Percentiles rank a stretch among this genome's conserved stretches.
Conservation (phyloP, 1,140 invertebrate genomes). For the Bemisia tabaci region DNA sequence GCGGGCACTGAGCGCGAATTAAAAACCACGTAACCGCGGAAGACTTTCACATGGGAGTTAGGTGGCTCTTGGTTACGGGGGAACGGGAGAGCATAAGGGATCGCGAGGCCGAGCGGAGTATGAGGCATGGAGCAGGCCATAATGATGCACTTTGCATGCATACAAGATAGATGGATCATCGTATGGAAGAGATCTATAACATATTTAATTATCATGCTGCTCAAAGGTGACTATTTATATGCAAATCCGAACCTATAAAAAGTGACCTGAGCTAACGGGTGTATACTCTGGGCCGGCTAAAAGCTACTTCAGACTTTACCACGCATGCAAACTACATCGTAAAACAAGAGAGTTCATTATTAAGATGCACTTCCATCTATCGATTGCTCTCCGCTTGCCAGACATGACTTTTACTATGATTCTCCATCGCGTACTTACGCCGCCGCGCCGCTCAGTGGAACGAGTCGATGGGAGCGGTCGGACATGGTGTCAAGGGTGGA, state of each 20-base stretch:
- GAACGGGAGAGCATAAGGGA: too few relatives aligned
- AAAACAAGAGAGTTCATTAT: background rate
- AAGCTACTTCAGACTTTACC: background rate
- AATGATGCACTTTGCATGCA: slow-evolving; percentile 4
- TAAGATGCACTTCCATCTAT: background rate
- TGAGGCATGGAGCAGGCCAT: background rate
- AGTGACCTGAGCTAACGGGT: background rate
- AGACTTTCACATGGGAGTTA: too few relatives aligned
- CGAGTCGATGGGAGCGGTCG: too few relatives aligned
- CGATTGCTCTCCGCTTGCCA: background rate
- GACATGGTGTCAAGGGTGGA: too few relatives aligned
- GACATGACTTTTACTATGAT: background rate
- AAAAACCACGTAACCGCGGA: background rate
- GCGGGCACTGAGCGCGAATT: background rate
- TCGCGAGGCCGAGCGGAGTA: too few relatives aligned
- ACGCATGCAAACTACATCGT: background rate
- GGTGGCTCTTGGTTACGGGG: too few relatives aligned
- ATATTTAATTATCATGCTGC: background rate
- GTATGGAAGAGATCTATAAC: background rate
- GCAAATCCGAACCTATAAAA: background rate
- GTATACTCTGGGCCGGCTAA: background rate
- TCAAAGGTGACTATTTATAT: background rate
- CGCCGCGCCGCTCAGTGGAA: too few relatives aligned
- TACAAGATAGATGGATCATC: slow-evolving; percentile 2
- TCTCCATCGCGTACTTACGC: background rate